Evolutionary conservation across 2,797 vertebrate species (phyloP).

Genomic region (Cryptoblepharus egeriae): DNA sequence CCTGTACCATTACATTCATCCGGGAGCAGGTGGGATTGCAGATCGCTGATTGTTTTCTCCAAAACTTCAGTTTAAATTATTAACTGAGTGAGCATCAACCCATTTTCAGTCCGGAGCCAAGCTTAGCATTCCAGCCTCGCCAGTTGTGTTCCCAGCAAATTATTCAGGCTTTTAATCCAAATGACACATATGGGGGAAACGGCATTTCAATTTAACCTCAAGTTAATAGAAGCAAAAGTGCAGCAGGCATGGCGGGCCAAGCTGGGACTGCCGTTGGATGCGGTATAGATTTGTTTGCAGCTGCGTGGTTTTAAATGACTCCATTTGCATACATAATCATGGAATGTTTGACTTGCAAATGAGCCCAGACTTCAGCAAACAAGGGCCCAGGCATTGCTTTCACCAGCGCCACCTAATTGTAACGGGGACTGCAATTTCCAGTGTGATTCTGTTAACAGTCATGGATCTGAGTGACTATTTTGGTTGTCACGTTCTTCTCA

Average conservation of each 20-base stretch:
- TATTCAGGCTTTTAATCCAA: slow-evolving; percentile 36
- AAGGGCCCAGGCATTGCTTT: background rate
- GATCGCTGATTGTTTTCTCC: slow-evolving; percentile 31
- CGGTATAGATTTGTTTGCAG: slow-evolving; percentile 27
- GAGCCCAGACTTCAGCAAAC: background rate
- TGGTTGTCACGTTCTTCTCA: background rate
- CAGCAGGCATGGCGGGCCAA: background rate
- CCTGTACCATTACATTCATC: background rate
- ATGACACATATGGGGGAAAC: slow-evolving; percentile 5
- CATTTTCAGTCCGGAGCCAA: background rate
- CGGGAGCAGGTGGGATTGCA: too few species aligned
- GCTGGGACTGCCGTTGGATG: slow-evolving; percentile 8
- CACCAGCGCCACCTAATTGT: background rate
- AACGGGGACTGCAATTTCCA: background rate
- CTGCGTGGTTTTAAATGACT: slow-evolving; percentile 29
- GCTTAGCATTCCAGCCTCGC: slow-evolving; percentile 20
- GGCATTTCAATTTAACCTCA: slow-evolving; percentile 38
- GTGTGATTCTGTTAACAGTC: background rate
- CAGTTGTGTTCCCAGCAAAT: slow-evolving; percentile 6
- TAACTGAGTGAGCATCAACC: background rate
- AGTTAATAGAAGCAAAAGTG: slow-evolving; percentile 34
- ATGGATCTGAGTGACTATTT: background rate
- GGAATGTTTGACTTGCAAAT: slow-evolving; percentile 28
- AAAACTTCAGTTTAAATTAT: slow-evolving; percentile 34
- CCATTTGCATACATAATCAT: slow-evolving; percentile 39